Evolutionary conservation across 2,888 invertebrate species (phyloP).

Genomic region (Thereva unica): DNA sequence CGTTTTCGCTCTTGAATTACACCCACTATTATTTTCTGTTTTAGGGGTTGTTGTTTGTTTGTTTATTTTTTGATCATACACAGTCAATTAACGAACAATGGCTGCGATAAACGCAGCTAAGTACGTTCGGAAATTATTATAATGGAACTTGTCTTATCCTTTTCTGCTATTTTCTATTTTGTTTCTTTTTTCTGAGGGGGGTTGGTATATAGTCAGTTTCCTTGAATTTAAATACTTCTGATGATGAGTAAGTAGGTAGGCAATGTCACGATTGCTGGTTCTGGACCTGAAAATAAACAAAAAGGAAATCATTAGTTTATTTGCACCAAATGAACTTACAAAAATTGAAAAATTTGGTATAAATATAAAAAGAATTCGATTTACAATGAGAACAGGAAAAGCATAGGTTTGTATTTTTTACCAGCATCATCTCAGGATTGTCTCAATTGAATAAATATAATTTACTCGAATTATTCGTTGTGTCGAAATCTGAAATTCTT

Average conservation of each 20-base stretch:
- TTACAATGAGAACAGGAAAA: no score
- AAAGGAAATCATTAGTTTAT: conserved; percentile 1
- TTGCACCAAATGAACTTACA: neutral
- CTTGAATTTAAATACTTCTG: neutral
- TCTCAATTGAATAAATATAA: no score
- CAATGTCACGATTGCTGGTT: conserved; percentile 33
- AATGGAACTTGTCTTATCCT: conserved; percentile 1
- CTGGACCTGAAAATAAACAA: conserved; percentile 27
- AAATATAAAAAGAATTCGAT: no score
- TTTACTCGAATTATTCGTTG: no score
- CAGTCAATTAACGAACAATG: neutral
- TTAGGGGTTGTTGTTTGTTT: neutral
- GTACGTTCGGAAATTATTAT: conserved; percentile 20
- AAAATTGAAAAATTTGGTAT: neutral
- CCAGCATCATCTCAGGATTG: no score
- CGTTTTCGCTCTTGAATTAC: neutral
- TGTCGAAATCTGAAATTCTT: no score
- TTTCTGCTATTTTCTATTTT: neutral
- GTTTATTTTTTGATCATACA: conserved; percentile 15
- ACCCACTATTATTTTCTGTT: neutral
- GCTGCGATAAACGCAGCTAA: conserved; percentile 26
- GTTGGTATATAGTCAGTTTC: conserved; percentile 3
- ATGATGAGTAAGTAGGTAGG: conserved; percentile 26
- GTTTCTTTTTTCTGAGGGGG: no score
- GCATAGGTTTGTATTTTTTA: no score